Evolutionary conservation across 2,113 vertebrate species (phyloP).

Genomic region (Neolamprologus devosi): DNA sequence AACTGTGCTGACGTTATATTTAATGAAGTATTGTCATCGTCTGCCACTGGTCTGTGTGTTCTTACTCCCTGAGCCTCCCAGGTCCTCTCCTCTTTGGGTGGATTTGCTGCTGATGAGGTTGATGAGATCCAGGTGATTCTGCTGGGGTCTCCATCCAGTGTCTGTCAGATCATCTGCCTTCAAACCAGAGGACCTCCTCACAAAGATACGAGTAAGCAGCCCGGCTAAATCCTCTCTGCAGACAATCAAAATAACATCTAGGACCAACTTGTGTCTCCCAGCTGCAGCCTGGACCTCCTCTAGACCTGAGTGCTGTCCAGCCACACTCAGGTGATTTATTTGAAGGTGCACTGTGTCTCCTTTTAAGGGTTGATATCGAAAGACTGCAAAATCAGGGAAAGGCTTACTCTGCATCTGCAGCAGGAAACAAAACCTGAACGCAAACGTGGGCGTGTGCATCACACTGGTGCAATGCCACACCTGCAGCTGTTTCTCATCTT

Average conservation of each 20-base stretch:
- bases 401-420: rapidly evolving
- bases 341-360: neutral
- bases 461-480: neutral
- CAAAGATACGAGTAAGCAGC: neutral
- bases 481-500: neutral
- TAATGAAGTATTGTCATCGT: no score
- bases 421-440: rapidly evolving
- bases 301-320: neutral
- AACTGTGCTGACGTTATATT: no score
- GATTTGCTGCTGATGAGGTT: no score
- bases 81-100: no score
- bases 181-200: neutral
- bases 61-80: no score
- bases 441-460: no score
- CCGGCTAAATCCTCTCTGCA: rapidly evolving
- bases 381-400: neutral
- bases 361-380: neutral
- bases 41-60: no score
- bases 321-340: neutral
- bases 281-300: neutral
- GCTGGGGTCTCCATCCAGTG: rapidly evolving
- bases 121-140: neutral
- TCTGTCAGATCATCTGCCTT: neutral
- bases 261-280: rapidly evolving
- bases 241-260: neutral